A percentile compares a stretch with the other conserved stretches of the same genome.
These are phyloP conservation scores for Zosterops borbonicus DNA, from an alignment of 2,113 vertebrate genomes.

Conservation along the genomic window DNA sequence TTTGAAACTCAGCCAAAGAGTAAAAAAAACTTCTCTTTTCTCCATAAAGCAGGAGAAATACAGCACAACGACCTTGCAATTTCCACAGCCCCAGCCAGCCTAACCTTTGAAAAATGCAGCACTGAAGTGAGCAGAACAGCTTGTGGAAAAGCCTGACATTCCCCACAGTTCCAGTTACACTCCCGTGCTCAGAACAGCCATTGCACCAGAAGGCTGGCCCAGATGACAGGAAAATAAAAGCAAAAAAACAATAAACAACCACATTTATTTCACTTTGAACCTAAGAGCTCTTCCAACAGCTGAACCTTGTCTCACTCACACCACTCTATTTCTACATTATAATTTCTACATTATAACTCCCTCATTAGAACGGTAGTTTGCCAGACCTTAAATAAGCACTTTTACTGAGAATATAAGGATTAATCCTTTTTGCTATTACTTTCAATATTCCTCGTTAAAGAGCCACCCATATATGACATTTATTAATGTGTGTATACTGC, in stretches of 20 bases:
- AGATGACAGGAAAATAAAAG: not conserved
- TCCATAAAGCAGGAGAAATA: not conserved
- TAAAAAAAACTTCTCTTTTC: not conserved
- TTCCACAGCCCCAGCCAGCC: not conserved
- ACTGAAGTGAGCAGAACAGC: not conserved
- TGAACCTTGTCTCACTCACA: not conserved
- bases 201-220: not conserved
- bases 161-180: not conserved
- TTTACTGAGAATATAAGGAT: not conserved
- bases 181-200: not conserved
- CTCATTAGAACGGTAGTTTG: not conserved
- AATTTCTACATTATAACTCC: not conserved
- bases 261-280: not conserved
- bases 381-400: not conserved
- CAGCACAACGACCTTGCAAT: not conserved
- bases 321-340: not conserved
- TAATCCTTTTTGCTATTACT: conserved; percentile 12
- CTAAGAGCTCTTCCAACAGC: not conserved
- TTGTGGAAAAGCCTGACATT: not conserved
- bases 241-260: not conserved
- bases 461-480: not conserved
- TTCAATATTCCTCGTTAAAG: conserved; percentile 4
- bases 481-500: conserved; percentile 30
- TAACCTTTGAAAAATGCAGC: not conserved
- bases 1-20: not conserved